These are phyloP conservation scores for Selenia dentaria DNA, from an alignment of 2,888 invertebrate genomes.

Conservation along the genomic window DNA sequence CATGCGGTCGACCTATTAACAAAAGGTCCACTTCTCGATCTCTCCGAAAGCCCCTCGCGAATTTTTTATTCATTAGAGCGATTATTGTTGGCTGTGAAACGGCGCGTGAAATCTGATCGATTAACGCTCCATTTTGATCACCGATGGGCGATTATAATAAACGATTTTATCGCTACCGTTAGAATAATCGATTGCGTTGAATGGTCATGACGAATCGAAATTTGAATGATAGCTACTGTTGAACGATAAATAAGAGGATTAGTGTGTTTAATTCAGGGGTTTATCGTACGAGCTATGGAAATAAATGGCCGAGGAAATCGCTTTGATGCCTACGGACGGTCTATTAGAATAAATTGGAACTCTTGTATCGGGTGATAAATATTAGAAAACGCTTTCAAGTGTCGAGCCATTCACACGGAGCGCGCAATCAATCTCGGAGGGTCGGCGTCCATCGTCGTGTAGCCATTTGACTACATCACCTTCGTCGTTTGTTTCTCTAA, in stretches of 20 bases:
- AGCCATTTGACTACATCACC: slow-evolving; percentile 25
- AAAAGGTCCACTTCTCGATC: slow-evolving; percentile 33
- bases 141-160: slow-evolving; percentile 52
- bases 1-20: slow-evolving; percentile 33
- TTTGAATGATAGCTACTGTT: slow-evolving; percentile 63
- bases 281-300: slow-evolving; percentile 33
- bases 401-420: slow-evolving; percentile 30
- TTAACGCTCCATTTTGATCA: slow-evolving; percentile 61
- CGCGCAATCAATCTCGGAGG: slow-evolving; percentile 24
- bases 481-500: slow-evolving; percentile 32
- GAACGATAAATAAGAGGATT: slow-evolving; percentile 42
- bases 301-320: slow-evolving; percentile 25
- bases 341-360: slow-evolving; percentile 35
- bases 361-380: slow-evolving; percentile 32
- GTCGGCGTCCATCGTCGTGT: slow-evolving; percentile 28
- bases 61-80: slow-evolving; percentile 71
- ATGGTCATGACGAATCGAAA: slow-evolving; percentile 64
- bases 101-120: slow-evolving; percentile 73
- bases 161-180: slow-evolving; percentile 54
- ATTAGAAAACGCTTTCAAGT: slow-evolving; percentile 19
- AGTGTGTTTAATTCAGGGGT: slow-evolving; percentile 39
- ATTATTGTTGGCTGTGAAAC: slow-evolving; percentile 65
- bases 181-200: slow-evolving; percentile 43
- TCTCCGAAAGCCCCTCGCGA: slow-evolving; percentile 43
- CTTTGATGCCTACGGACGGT: slow-evolving; percentile 15